Evolutionary conservation across 2,113 vertebrate genomes (phyloP), one percentile per base, ranked within the genome.

Genomic region (Semnornis frantzii): DNA sequence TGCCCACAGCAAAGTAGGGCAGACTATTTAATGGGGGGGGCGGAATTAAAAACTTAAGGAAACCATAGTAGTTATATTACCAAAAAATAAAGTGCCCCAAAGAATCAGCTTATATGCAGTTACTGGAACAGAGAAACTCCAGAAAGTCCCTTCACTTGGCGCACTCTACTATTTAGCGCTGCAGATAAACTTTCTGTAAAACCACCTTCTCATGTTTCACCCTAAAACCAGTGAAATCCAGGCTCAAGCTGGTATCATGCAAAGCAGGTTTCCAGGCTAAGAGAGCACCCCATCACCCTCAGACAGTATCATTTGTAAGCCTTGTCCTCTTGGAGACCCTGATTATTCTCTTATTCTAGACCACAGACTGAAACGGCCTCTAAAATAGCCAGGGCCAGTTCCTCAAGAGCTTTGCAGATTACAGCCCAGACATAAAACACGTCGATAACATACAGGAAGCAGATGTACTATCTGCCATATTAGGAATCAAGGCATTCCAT

Each of bases 381-480:
- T 12, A 20, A 89, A 94, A 89, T 57, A 93, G 63, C 27, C 37
- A 75, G 66, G 78, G 57, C 55, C 12, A 7, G 63, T 68, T 90
- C 81, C 44, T 66, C 34, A 50, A 72, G 55, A 58, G 81, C 77
- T 93, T 42, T 86, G 80, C 69, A 92, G 86, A 96, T 85, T 69
- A 73, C 57, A 94, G 9, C 14, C n/a, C 74, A 69, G 83, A n/a
- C 71, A 81, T 46, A 66, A 92, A 90, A 15, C 63, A 21, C 0
- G 2, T 8, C 93, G 88, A 83, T 90, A 94, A 82, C 28, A 37
- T 0, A 59, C 5, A 82, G 92, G 90, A 95, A 93, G 80, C 80
- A 94, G 52, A 74, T 71, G 73, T 8, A 87, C 59, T 37, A 90
- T 55, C 73, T 90, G 74, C 74, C 59, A 2, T 73, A 63, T 55